Evolutionary conservation across 2,797 vertebrate genomes (phyloP).

Genomic region (Dryobates pubescens): DNA sequence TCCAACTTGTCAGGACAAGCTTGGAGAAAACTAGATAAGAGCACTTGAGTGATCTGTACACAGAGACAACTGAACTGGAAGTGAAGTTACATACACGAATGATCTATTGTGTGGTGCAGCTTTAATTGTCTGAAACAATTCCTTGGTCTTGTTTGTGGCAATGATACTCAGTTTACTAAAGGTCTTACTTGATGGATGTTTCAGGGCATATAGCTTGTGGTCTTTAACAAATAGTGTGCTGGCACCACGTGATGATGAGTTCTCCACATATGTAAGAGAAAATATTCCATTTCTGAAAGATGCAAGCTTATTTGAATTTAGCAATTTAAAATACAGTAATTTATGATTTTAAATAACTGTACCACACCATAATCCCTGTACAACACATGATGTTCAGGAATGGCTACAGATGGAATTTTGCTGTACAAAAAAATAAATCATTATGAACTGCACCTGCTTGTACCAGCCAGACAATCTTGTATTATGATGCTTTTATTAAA

Average conservation of each 20-base stretch:
- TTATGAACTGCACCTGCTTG: not conserved
- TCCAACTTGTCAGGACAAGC: constrained; percentile 63
- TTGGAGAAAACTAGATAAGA: constrained; percentile 52
- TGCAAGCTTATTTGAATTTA: not conserved
- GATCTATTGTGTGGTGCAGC: constrained; percentile 15
- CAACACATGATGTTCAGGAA: not conserved
- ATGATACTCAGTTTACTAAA: not conserved
- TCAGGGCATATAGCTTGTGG: not conserved
- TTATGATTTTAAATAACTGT: not conserved
- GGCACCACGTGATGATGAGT: not conserved
- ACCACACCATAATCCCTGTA: not conserved
- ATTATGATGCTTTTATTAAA: not conserved
- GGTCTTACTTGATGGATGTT: not conserved
- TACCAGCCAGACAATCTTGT: not conserved
- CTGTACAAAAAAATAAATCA: not conserved
- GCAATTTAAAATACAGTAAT: not conserved
- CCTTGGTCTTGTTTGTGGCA: not conserved
- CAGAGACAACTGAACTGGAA: constrained; percentile 51
- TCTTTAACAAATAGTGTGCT: not conserved
- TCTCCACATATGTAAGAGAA: not conserved
- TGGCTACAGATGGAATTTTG: not conserved
- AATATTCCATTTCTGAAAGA: not conserved
- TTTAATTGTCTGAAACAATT: constrained; percentile 29
- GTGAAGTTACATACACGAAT: constrained; percentile 25
- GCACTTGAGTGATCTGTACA: constrained; percentile 48